Evolutionary conservation across 2,797 vertebrate species (phyloP), one percentile per base, ranked within the genome.

Genomic region (Sebastes jordani): DNA sequence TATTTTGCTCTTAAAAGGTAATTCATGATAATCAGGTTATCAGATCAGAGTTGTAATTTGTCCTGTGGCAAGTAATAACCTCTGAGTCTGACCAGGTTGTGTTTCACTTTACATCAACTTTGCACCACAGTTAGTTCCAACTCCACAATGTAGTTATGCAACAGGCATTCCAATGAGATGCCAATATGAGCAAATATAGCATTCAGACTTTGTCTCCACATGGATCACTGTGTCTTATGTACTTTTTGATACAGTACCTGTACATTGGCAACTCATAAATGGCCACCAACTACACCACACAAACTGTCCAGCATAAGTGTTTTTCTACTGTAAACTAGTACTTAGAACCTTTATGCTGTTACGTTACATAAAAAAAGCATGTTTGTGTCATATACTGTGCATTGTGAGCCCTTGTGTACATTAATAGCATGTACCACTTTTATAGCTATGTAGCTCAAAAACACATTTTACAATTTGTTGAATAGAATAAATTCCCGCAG

Each of bases 91-190:
- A 74, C n/a, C 72, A n/a, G 29, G 38, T 71, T 38, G 20, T 8
- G 64, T 74, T 74, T 80, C 30, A 70, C 14, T 72, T 84, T 55
- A 71, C 38, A 73, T 59, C 5, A 65, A 65, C 42, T 54, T 74
- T 42, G 58, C 74, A 52, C 52, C 71, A 25, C 29, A 34, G 20
- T 34, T 29, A 60, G 36, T 16, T 36, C 30, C 49, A 77, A 56
- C 11, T 11, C 25, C 30, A 75, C 36, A 34, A 14, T 67, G 23
- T 27, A 71, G 25, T 27, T 22, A 42, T 46, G 54, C 36, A 49
- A 56, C 29, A 70, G 71, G 60, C 16, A 36, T 60, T 80, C 32
- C 32, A 55, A 4, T 34, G 20, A 55, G 49, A 34, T 36, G 25
- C n/a, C 72, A 71, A 55, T 71, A 76, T 69, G 46, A 64, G 29